Evolutionary conservation across 2,113 vertebrate genomes (phyloP).

Genomic region (Anguilla rostrata): DNA sequence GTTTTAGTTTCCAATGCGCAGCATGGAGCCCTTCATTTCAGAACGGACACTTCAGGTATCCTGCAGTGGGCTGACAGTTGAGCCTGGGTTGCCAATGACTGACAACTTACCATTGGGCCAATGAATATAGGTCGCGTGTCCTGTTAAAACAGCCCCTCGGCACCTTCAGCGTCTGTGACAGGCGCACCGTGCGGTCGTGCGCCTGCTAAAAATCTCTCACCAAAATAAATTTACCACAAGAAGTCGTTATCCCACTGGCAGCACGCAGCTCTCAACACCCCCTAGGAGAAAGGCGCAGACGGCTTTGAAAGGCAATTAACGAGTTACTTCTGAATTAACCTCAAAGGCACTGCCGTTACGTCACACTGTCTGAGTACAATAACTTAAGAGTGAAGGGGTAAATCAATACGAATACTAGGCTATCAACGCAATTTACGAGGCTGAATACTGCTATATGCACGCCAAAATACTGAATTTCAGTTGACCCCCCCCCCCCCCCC

Average conservation of each 20-base stretch:
- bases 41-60: constrained; percentile 3
- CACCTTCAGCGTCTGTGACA: neutral
- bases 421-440: too few relatives aligned
- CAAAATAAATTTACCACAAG: neutral
- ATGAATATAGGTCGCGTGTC: constrained; percentile 16
- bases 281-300: neutral
- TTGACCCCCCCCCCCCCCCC: too few relatives aligned
- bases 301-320: constrained; percentile 24
- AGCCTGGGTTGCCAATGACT: constrained; percentile 17
- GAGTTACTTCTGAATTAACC: constrained; percentile 30
- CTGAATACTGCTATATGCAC: too few relatives aligned
- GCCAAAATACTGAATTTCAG: too few relatives aligned
- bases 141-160: constrained; percentile 11
- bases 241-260: neutral
- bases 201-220: neutral
- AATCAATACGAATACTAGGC: too few relatives aligned
- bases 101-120: constrained; percentile 20
- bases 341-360: constrained; percentile 16
- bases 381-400: neutral
- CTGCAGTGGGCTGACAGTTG: neutral
- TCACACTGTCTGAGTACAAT: constrained; percentile 18
- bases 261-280: constrained; percentile 10
- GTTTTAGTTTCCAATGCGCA: neutral
- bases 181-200: constrained; percentile 9
- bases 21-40: neutral